These are phyloP conservation scores for Ctenopoma multispine DNA, from an alignment of 2,797 vertebrate genomes.

Conservation along the genomic window DNA sequence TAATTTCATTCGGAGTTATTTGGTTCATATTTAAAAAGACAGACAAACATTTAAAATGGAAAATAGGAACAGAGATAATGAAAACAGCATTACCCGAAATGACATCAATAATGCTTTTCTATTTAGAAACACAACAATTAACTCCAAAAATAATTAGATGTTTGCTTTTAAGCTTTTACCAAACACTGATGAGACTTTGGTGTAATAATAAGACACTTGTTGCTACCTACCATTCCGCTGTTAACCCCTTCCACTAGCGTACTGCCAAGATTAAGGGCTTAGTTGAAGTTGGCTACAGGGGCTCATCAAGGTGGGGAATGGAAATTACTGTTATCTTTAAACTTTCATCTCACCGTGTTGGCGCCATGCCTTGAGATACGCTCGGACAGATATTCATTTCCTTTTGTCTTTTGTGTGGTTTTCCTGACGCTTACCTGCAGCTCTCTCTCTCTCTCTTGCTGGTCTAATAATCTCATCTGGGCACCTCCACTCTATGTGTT, in stretches of 20 bases:
- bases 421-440: conserved; percentile 55
- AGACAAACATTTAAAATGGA: background rate
- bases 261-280: conserved; percentile 52
- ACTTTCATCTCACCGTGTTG: conserved; percentile 68
- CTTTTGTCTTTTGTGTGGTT: conserved; percentile 47
- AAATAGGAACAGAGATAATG: conserved; percentile 14
- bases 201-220: conserved; percentile 64
- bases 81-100: background rate
- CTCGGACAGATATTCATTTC: conserved; percentile 74
- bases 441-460: conserved; percentile 27
- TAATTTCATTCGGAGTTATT: background rate
- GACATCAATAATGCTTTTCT: background rate
- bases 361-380: conserved; percentile 64
- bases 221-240: conserved; percentile 31
- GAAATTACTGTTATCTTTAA: conserved; percentile 79
- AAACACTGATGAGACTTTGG: conserved; percentile 28
- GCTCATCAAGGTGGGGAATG: conserved; percentile 73
- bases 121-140: conserved; percentile 10
- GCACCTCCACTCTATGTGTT: conserved; percentile 52
- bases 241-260: conserved; percentile 50
- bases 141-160: conserved; percentile 11
- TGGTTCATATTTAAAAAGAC: conserved; percentile 7
- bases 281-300: conserved; percentile 63
- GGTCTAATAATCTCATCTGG: conserved; percentile 46
- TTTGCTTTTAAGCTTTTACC: conserved; percentile 8